Conservation (phyloP, 2,888 invertebrate genomes). For the Shargacucullia verbasci region DNA sequence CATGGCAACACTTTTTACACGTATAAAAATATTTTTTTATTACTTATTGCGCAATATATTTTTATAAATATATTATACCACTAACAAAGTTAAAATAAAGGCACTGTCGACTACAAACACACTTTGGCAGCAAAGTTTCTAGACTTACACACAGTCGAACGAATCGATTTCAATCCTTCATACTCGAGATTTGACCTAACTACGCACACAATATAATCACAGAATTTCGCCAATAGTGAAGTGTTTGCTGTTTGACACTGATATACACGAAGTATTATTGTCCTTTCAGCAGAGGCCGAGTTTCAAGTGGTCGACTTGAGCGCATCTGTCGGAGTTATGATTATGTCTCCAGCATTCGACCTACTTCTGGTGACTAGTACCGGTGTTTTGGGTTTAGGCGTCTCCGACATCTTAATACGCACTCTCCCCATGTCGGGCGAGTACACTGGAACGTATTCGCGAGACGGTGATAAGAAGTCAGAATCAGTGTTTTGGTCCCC, state of each 20-base stretch:
- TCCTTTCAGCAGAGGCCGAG: constrained; percentile 64
- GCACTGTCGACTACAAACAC: constrained; percentile 90
- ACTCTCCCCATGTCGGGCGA: constrained; percentile 93
- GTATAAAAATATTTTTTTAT: constrained; percentile 86
- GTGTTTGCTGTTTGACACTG: constrained; percentile 84
- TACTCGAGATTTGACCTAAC: constrained; percentile 68
- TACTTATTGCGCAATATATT: constrained; percentile 84
- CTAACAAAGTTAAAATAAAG: constrained; percentile 83
- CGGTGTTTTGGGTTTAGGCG: constrained; percentile 94
- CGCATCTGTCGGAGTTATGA: constrained; percentile 90
- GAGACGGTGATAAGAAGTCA: constrained; percentile 82
- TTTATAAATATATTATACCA: constrained; percentile 84
- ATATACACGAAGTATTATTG: constrained; percentile 76
- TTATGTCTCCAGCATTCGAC: constrained; percentile 93
- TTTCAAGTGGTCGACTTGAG: constrained; percentile 85
- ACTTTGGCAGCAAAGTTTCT: constrained; percentile 88
- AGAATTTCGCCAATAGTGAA: constrained; percentile 86
- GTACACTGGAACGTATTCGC: constrained; percentile 87
- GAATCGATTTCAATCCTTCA: constrained; percentile 70
- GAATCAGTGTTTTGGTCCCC: constrained; percentile 80
- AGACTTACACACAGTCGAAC: constrained; percentile 74
- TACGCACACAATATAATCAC: constrained; percentile 82
- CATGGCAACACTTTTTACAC: constrained; percentile 88
- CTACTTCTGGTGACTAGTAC: constrained; percentile 93
- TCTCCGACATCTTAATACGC: constrained; percentile 93